phyloP scores from a whole-genome alignment of 2,113 vertebrate species.

The Redunca redunca region DNA sequence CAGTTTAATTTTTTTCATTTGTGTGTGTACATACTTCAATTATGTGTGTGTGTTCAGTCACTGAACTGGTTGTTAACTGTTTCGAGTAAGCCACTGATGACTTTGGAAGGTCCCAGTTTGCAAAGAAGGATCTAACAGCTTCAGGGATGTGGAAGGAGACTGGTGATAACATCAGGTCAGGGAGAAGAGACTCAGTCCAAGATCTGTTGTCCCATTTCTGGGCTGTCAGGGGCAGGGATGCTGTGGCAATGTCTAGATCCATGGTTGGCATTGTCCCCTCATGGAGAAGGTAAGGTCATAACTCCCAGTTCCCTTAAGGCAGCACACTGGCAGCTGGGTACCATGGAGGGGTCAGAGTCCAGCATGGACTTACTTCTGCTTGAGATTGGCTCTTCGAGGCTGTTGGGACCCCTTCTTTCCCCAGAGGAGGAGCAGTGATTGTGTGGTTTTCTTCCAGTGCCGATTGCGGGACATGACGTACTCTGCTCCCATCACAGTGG shows the following conservation, averaged over 20 bases:
- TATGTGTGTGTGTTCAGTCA: not conserved
- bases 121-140: not conserved
- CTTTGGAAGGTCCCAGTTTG: not conserved
- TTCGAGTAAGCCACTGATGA: not conserved
- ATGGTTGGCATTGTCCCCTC: not conserved
- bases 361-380: fast-evolving
- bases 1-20: not conserved
- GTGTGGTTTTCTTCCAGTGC: slow-evolving; percentile 82
- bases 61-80: not conserved
- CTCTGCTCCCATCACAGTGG: slow-evolving; percentile 95
- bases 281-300: not conserved
- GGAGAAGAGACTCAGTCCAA: not conserved
- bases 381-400: not conserved
- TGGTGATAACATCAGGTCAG: not conserved
- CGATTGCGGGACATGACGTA: slow-evolving; percentile 98
- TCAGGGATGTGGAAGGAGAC: not conserved
- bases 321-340: not conserved
- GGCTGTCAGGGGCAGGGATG: not conserved
- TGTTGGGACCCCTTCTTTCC: not conserved
- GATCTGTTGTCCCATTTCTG: not conserved
- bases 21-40: not conserved
- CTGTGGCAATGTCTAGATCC: not conserved
- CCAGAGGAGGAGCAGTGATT: not conserved
- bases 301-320: not conserved
- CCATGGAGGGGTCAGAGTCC: not conserved